These are phyloP conservation scores for Ceraclea dissimilis DNA, from an alignment of 2,888 invertebrate species.

Conservation along the genomic window DNA sequence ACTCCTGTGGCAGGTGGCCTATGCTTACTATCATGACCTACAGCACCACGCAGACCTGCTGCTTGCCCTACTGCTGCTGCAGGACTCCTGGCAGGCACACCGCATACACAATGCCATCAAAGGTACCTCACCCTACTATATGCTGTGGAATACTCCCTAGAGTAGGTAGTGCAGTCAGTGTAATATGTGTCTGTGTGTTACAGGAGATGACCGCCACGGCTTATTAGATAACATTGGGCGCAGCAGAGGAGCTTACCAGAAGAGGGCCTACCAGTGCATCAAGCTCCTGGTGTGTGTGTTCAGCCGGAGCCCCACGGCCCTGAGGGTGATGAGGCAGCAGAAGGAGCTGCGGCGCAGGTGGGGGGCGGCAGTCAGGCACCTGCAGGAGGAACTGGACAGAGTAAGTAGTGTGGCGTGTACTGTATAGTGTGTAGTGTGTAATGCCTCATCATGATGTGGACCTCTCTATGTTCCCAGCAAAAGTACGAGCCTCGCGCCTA, in stretches of 20 bases:
- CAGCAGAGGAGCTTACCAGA: slow-evolving; percentile 91
- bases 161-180: background rate
- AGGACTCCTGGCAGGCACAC: slow-evolving; percentile 95
- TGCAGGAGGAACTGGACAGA: slow-evolving; percentile 89
- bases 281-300: slow-evolving; percentile 91
- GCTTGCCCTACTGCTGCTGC: slow-evolving; percentile 77
- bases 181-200: background rate
- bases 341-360: slow-evolving; percentile 78
- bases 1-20: slow-evolving; percentile 82
- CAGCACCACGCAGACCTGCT: slow-evolving; percentile 87
- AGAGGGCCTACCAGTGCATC: slow-evolving; percentile 94
- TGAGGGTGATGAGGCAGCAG: slow-evolving; percentile 70
- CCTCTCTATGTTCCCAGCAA: slow-evolving; percentile 31
- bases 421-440: background rate
- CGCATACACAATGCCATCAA: slow-evolving; percentile 90
- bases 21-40: slow-evolving; percentile 90
- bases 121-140: slow-evolving; percentile 45
- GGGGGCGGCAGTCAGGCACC: slow-evolving; percentile 86
- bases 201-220: slow-evolving; percentile 73
- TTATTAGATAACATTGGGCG: slow-evolving; percentile 87
- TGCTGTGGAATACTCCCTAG: too few species aligned
- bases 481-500: slow-evolving; percentile 58
- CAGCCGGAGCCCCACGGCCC: slow-evolving; percentile 73
- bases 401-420: slow-evolving; percentile 35
- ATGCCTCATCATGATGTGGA: too few species aligned